These are phyloP conservation scores for Galerucella calmariensis DNA, from an alignment of 2,888 invertebrate genomes.

Conservation along the genomic window DNA sequence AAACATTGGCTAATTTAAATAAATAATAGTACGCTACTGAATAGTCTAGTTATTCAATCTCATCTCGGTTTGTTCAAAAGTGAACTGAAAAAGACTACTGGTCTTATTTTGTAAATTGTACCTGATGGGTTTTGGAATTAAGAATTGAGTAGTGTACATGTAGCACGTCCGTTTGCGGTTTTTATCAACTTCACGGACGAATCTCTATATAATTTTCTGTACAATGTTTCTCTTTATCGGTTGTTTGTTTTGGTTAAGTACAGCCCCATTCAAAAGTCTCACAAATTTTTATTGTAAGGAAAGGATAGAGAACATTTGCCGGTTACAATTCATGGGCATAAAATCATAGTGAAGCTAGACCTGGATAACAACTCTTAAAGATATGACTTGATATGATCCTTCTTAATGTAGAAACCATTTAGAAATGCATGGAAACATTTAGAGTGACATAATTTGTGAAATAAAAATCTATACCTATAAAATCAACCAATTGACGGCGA, in stretches of 20 bases:
- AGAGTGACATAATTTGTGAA: slow-evolving; percentile 19
- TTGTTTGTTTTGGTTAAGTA: slow-evolving; percentile 41
- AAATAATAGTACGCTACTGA: slow-evolving; percentile 18
- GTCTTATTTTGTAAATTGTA: slow-evolving; percentile 38
- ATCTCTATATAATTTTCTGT: slow-evolving; percentile 35
- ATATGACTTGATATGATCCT: too few relatives aligned
- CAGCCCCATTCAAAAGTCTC: slow-evolving; percentile 16
- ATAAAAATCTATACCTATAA: slow-evolving; percentile 33
- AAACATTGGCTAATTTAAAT: not conserved
- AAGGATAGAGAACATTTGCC: not conserved
- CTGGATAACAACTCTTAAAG: too few relatives aligned
- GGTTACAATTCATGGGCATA: too few relatives aligned
- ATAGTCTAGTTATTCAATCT: slow-evolving; percentile 32
- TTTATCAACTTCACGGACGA: slow-evolving; percentile 46
- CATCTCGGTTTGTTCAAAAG: slow-evolving; percentile 12
- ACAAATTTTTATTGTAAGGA: not conserved
- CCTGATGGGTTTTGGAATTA: slow-evolving; percentile 49
- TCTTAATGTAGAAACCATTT: too few relatives aligned
- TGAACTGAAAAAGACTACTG: slow-evolving; percentile 32
- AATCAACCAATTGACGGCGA: slow-evolving; percentile 51
- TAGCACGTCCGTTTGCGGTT: slow-evolving; percentile 49
- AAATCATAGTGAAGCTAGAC: too few relatives aligned
- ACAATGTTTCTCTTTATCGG: slow-evolving; percentile 45
- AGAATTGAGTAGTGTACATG: slow-evolving; percentile 37
- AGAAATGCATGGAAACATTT: not conserved